Evolutionary conservation across 2,797 vertebrate genomes (phyloP).

Genomic region (Myioborus miniatus): DNA sequence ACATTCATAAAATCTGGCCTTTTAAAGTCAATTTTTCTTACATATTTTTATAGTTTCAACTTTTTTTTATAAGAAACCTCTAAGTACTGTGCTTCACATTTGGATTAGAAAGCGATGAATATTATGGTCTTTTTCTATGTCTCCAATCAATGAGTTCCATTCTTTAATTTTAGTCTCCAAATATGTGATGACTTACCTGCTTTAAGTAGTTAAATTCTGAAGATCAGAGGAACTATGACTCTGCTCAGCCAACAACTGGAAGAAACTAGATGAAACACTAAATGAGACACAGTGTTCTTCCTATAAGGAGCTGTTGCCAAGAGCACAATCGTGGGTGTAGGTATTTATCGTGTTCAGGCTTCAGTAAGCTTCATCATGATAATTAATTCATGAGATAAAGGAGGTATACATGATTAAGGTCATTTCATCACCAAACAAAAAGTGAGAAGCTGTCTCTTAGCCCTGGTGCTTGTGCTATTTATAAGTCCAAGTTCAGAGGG

Average conservation of each 20-base stretch:
- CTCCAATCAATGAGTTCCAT: not conserved
- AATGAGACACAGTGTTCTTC: not conserved
- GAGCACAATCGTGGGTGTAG: not conserved
- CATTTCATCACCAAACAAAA: slow-evolving; percentile 26
- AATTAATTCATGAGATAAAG: slow-evolving; percentile 50
- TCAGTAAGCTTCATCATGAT: slow-evolving; percentile 27
- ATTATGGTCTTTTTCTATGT: not conserved
- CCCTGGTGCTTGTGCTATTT: not conserved
- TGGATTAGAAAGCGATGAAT: not conserved
- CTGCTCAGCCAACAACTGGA: not conserved
- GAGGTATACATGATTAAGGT: slow-evolving; percentile 43
- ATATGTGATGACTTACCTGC: not conserved
- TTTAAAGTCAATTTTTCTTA: not conserved
- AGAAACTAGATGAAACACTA: not conserved
- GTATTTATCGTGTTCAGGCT: slow-evolving; percentile 5
- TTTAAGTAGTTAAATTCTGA: slow-evolving; percentile 9
- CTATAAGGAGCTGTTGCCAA: not conserved
- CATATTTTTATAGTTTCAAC: not conserved
- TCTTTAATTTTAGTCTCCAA: not conserved
- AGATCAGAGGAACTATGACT: not conserved
- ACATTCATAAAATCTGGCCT: not conserved
- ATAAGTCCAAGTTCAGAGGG: slow-evolving; percentile 25
- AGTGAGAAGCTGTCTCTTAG: not conserved
- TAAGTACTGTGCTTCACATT: not conserved
- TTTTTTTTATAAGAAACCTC: not conserved